A percentile compares a stretch with the other conserved stretches of the same genome.
phyloP scores from a whole-genome alignment of 2,113 vertebrate genomes.

The Tapirus terrestris region DNA sequence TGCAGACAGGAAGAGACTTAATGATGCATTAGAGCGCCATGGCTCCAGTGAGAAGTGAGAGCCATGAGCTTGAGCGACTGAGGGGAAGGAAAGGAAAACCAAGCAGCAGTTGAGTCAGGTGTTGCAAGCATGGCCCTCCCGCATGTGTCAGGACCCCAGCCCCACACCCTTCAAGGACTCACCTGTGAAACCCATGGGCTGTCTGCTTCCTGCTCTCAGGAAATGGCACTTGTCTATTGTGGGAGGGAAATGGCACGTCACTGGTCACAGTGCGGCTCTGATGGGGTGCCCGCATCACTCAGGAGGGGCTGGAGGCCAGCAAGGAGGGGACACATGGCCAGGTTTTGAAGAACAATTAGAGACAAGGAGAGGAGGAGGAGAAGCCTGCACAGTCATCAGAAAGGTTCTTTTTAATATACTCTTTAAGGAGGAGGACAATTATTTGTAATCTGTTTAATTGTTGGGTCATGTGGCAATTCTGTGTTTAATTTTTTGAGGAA shows the following conservation, averaged over 20 bases:
- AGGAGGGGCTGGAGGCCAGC: neutral
- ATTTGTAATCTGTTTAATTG: neutral
- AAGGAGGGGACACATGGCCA: neutral
- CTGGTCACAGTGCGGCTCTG: neutral
- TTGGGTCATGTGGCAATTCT: rapidly evolving
- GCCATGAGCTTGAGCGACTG: neutral
- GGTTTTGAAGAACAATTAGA: neutral
- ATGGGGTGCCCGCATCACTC: neutral
- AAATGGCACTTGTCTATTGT: too few relatives aligned
- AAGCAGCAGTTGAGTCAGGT: neutral
- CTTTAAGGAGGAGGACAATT: neutral
- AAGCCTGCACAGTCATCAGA: neutral
- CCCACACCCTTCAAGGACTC: neutral
- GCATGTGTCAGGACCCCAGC: neutral
- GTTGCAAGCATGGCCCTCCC: rapidly evolving
- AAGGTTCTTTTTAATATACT: neutral
- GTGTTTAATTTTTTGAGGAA: neutral
- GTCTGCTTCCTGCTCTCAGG: neutral
- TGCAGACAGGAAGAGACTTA: neutral
- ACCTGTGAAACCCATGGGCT: neutral
- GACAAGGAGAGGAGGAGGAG: neutral
- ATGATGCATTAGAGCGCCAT: neutral
- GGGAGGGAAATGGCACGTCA: neutral
- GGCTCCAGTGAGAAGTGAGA: neutral
- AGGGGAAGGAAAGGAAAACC: too few relatives aligned